Evolutionary conservation across 1,140 invertebrate species (phyloP).

Genomic region (Rhagoletis zephyria): DNA sequence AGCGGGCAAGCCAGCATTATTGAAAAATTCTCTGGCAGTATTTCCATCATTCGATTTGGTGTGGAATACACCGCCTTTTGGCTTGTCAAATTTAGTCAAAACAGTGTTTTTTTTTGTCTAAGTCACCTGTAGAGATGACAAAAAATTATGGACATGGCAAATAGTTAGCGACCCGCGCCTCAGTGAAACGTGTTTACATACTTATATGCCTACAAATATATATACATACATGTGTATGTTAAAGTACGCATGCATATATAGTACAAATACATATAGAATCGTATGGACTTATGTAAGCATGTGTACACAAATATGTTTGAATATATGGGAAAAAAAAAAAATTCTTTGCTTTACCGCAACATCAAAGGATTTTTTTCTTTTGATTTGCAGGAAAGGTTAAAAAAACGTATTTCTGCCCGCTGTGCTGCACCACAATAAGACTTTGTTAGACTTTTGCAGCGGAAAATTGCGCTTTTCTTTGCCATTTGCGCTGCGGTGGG

Average conservation of each 20-base stretch:
- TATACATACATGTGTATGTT: neutral
- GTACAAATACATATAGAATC: neutral
- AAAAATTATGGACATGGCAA: too few species aligned
- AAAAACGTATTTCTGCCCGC: neutral
- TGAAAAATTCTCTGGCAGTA: too few species aligned
- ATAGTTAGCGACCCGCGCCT: too few species aligned
- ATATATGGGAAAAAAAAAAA: neutral
- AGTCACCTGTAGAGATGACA: too few species aligned
- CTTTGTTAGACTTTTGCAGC: neutral
- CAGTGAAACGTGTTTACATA: too few species aligned
- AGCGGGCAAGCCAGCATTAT: too few species aligned
- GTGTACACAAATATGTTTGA: neutral
- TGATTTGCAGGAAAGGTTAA: neutral
- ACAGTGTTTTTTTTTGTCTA: too few species aligned
- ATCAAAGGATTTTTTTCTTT: neutral
- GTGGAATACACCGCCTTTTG: too few species aligned
- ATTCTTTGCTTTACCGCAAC: neutral
- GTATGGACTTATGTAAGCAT: too few species aligned
- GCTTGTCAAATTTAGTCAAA: too few species aligned
- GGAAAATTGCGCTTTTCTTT: slow-evolving; percentile 6
- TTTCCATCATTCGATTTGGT: too few species aligned
- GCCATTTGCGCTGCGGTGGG: neutral
- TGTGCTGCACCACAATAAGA: neutral
- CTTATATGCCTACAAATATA: neutral
- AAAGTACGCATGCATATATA: neutral